Percentiles rank a stretch among this genome's conserved stretches.
These are phyloP conservation scores for Anguilla japonica DNA, from an alignment of 2,113 vertebrate species.

Conservation along the genomic window DNA sequence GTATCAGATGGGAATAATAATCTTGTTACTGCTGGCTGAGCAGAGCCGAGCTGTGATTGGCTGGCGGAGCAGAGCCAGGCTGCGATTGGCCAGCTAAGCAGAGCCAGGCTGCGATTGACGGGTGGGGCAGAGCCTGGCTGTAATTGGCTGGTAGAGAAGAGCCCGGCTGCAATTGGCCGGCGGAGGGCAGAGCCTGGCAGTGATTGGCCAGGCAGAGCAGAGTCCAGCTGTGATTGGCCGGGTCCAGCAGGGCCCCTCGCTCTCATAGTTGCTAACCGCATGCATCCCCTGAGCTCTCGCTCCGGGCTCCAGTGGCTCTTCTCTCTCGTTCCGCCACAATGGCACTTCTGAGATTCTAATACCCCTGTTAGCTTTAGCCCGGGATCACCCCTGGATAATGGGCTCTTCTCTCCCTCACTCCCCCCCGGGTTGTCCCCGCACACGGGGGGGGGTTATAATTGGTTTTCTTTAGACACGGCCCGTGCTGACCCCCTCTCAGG, in stretches of 20 bases:
- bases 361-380: constrained; percentile 16
- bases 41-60: not conserved
- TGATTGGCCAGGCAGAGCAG: not conserved
- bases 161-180: not conserved
- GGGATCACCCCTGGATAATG: constrained; percentile 52
- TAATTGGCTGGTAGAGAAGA: not conserved
- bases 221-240: not conserved
- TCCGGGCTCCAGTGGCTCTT: no score
- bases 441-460: constrained; percentile 44
- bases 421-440: constrained; percentile 46
- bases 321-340: not conserved
- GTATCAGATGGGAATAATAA: constrained; percentile 28
- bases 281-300: not conserved
- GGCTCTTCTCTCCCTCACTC: constrained; percentile 45
- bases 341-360: constrained; percentile 7
- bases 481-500: constrained; percentile 18
- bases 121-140: not conserved
- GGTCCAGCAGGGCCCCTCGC: not conserved
- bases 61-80: no score
- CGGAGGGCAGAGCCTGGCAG: not conserved
- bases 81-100: not conserved
- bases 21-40: constrained; percentile 4
- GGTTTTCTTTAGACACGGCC: constrained; percentile 46
- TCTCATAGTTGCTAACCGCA: not conserved
- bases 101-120: not conserved